Evolutionary conservation across 2,113 vertebrate species (phyloP).

Genomic region (Ariopsis seemanni): DNA sequence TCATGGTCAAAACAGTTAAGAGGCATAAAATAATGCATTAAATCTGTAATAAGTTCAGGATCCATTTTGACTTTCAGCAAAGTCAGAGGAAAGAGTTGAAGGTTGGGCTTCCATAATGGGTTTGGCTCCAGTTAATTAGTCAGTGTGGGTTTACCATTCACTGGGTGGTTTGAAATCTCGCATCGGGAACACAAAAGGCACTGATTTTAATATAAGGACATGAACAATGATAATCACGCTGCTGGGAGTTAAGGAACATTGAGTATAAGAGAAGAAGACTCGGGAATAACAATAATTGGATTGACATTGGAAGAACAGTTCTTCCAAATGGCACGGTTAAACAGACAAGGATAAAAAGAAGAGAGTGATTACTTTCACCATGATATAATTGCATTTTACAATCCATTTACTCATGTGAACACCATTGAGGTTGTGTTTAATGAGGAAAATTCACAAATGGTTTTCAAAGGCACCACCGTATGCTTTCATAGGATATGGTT

Average conservation of each 20-base stretch:
- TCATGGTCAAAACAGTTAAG: not conserved
- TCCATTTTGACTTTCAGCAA: slow-evolving; percentile 43
- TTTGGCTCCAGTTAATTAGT: slow-evolving; percentile 46
- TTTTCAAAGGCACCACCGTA: slow-evolving; percentile 24
- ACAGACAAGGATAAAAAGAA: slow-evolving; percentile 28
- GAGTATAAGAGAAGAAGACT: slow-evolving; percentile 16
- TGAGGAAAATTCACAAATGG: not conserved
- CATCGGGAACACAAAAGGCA: slow-evolving; percentile 4
- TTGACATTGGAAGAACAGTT: slow-evolving; percentile 3
- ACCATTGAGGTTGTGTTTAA: not conserved
- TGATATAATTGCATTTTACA: slow-evolving; percentile 42
- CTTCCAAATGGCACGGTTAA: slow-evolving; percentile 16
- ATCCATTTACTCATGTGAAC: slow-evolving; percentile 3
- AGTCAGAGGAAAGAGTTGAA: not conserved
- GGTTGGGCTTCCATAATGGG: slow-evolving; percentile 34
- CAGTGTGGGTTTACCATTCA: slow-evolving; percentile 41
- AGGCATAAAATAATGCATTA: not conserved
- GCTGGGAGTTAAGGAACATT: not conserved
- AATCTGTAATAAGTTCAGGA: not conserved
- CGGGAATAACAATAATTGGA: slow-evolving; percentile 8
- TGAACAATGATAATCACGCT: slow-evolving; percentile 37
- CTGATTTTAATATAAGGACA: slow-evolving; percentile 24
- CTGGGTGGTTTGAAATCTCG: slow-evolving; percentile 16
- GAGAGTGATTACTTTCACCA: slow-evolving; percentile 7
- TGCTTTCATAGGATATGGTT: not conserved